Evolutionary conservation across 2,888 invertebrate genomes (phyloP).

Genomic region (Choreutis nemorana): DNA sequence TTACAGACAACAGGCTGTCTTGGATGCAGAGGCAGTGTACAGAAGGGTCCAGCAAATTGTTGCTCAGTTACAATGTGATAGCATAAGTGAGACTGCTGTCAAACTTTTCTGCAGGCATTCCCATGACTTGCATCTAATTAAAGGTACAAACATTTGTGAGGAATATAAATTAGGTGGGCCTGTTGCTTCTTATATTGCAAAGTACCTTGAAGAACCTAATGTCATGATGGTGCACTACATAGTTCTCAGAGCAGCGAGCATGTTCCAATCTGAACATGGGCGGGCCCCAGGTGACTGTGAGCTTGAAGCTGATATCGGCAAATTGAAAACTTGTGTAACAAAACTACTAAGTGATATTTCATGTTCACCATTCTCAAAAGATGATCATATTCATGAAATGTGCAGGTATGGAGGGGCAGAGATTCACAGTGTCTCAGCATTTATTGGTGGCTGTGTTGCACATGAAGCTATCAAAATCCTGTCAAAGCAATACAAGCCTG

Average conservation of each 20-base stretch:
- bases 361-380: slow-evolving; percentile 79
- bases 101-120: slow-evolving; percentile 91
- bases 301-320: slow-evolving; percentile 89
- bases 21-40: slow-evolving; percentile 83
- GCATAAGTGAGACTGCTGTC: slow-evolving; percentile 81
- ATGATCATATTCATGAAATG: slow-evolving; percentile 95
- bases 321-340: slow-evolving; percentile 76
- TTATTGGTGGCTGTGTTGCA: slow-evolving; percentile 90
- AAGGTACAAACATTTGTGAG: slow-evolving; percentile 80
- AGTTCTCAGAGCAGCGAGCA: slow-evolving; percentile 88
- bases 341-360: slow-evolving; percentile 89
- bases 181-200: slow-evolving; percentile 66
- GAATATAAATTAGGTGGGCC: slow-evolving; percentile 78
- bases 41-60: slow-evolving; percentile 83
- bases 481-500: slow-evolving; percentile 94
- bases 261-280: slow-evolving; percentile 88
- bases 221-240: slow-evolving; percentile 90
- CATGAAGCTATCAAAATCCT: slow-evolving; percentile 96
- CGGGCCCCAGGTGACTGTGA: slow-evolving; percentile 90
- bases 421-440: slow-evolving; percentile 92
- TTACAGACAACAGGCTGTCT: slow-evolving; percentile 83
- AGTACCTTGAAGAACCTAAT: slow-evolving; percentile 82
- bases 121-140: slow-evolving; percentile 78
- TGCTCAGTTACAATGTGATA: slow-evolving; percentile 78
- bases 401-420: slow-evolving; percentile 95